phyloP scores from a whole-genome alignment of 2,113 vertebrate species.

The Takifugu bimaculatus region DNA sequence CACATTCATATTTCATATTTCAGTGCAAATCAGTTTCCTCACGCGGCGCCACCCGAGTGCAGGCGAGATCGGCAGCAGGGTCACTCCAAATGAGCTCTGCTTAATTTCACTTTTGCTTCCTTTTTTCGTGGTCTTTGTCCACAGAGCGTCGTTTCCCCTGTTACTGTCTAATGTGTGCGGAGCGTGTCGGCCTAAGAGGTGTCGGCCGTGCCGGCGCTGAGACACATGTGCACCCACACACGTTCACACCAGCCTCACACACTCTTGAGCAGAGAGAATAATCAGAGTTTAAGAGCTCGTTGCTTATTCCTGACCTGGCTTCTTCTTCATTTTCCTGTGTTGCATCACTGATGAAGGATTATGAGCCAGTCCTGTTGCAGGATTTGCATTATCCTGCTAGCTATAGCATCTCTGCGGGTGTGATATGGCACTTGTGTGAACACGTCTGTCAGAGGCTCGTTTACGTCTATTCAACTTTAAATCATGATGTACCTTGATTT shows the following conservation, averaged over 20 bases:
- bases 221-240: background rate
- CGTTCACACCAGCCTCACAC: slow-evolving; percentile 17
- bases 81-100: background rate
- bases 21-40: slow-evolving; percentile 31
- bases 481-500: too few species aligned
- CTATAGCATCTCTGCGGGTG: too few species aligned
- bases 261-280: slow-evolving; percentile 56
- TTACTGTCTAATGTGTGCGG: slow-evolving; percentile 28
- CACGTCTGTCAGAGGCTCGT: too few species aligned
- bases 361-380: too few species aligned
- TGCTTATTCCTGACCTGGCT: slow-evolving; percentile 56
- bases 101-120: background rate
- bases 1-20: slow-evolving; percentile 41
- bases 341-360: background rate
- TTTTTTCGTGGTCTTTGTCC: slow-evolving; percentile 17
- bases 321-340: slow-evolving; percentile 48
- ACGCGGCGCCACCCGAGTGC: slow-evolving; percentile 12
- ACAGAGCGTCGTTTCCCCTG: slow-evolving; percentile 19
- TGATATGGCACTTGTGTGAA: too few species aligned
- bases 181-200: slow-evolving; percentile 33
- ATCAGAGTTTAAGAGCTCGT: slow-evolving; percentile 55
- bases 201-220: slow-evolving; percentile 50
- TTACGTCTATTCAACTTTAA: too few species aligned
- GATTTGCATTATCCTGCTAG: too few species aligned
- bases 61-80: slow-evolving; percentile 12